Evolutionary conservation across 2,888 invertebrate genomes (phyloP).

Genomic region (Harpalus rufipes): DNA sequence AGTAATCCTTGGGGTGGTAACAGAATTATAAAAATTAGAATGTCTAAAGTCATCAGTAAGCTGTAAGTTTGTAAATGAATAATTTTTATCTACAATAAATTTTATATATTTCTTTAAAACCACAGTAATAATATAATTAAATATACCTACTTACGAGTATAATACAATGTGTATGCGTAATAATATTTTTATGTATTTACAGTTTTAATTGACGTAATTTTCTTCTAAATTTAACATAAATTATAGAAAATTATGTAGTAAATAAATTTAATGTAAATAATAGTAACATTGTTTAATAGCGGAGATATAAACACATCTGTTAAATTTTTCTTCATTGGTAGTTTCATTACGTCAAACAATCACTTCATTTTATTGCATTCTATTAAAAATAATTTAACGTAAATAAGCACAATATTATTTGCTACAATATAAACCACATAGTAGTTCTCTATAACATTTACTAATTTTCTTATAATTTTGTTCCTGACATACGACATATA

Average conservation of each 20-base stretch:
- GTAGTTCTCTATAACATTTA: background rate
- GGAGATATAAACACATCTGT: background rate
- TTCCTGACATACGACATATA: background rate
- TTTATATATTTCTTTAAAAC: no score
- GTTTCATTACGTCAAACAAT: background rate
- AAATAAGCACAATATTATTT: background rate
- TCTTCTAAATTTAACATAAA: background rate
- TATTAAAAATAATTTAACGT: conserved; percentile 20
- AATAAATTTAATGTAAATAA: conserved; percentile 1
- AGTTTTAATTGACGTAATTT: background rate
- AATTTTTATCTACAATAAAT: no score
- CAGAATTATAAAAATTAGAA: no score
- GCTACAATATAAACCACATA: background rate
- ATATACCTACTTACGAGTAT: no score
- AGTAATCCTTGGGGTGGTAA: no score
- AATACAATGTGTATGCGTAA: no score
- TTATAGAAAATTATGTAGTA: background rate
- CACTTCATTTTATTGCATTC: conserved; percentile 20
- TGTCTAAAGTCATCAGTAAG: no score
- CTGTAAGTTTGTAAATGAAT: no score
- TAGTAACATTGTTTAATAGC: background rate
- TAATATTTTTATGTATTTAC: background rate
- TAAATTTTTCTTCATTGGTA: background rate
- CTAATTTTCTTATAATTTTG: no score
- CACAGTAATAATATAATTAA: no score